phyloP scores from a whole-genome alignment of 2,888 invertebrate species.

The Cephus rjabovi region DNA sequence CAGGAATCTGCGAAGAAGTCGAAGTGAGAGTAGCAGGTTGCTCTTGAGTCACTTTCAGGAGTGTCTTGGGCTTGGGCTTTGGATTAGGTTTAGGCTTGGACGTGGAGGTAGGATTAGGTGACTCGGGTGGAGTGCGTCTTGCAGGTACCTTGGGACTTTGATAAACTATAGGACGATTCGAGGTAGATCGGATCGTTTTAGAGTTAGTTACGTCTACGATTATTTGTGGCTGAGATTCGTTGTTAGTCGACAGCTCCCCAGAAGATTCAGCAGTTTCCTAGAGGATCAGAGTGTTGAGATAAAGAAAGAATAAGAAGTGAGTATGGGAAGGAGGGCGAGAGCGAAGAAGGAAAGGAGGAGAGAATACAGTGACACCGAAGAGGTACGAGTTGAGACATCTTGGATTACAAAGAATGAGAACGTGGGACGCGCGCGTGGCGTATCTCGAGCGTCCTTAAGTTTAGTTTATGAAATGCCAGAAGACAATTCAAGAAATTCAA shows the following conservation, averaged over 20 bases:
- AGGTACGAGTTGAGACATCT: background rate
- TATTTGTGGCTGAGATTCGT: conserved; percentile 44
- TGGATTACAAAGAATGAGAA: background rate
- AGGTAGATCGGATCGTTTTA: conserved; percentile 37
- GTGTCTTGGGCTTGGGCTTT: background rate
- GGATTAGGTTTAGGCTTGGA: background rate
- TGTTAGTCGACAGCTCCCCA: conserved; percentile 59
- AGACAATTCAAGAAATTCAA: background rate
- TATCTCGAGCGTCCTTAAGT: background rate
- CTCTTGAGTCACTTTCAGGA: conserved; percentile 9
- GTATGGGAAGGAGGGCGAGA: background rate
- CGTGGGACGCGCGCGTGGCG: background rate
- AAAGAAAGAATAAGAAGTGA: conserved; percentile 13
- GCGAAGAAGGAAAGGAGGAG: conserved; percentile 5
- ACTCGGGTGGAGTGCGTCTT: conserved; percentile 51
- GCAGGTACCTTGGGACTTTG: conserved; percentile 59
- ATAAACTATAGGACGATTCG: conserved; percentile 52
- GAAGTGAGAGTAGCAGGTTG: conserved; percentile 20
- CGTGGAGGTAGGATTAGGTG: conserved; percentile 9
- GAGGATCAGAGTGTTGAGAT: conserved; percentile 44
- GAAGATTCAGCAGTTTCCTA: conserved; percentile 63
- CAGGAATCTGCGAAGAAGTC: conserved; percentile 15
- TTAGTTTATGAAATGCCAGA: background rate
- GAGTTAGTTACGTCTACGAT: conserved; percentile 46
- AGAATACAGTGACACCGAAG: conserved; percentile 9